These are phyloP conservation scores for Acanthacorydalis orientalis DNA, from an alignment of 2,888 invertebrate species.

Conservation along the genomic window DNA sequence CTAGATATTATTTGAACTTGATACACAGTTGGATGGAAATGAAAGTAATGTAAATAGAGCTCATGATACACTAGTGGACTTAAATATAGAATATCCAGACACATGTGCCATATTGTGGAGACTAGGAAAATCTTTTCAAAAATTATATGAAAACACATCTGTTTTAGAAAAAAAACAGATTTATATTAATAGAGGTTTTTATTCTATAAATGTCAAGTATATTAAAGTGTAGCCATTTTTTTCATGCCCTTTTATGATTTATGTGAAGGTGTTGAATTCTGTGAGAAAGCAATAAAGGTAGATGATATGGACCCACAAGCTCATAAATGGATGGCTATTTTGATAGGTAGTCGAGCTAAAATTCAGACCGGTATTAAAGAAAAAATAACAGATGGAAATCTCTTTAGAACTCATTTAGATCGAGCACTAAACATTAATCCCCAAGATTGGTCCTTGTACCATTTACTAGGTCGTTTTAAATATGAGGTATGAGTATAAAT, in stretches of 20 bases:
- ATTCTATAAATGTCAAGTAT: neutral
- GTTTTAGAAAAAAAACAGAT: slow-evolving; percentile 14
- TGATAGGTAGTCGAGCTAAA: slow-evolving; percentile 42
- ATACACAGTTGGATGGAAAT: slow-evolving; percentile 17
- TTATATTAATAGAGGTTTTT: slow-evolving; percentile 18
- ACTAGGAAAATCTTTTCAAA: slow-evolving; percentile 21
- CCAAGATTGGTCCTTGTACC: slow-evolving; percentile 41
- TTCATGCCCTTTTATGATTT: neutral
- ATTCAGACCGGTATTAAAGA: slow-evolving; percentile 37
- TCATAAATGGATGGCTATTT: slow-evolving; percentile 60
- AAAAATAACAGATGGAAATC: slow-evolving; percentile 43
- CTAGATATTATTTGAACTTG: slow-evolving; percentile 18
- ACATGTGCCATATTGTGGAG: slow-evolving; percentile 21
- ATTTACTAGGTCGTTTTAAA: slow-evolving; percentile 52
- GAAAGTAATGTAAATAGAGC: slow-evolving; percentile 13
- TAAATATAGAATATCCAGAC: slow-evolving; percentile 18
- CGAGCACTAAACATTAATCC: slow-evolving; percentile 42
- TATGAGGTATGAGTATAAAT: slow-evolving; percentile 25
- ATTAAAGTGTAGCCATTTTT: neutral
- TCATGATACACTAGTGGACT: slow-evolving; percentile 16
- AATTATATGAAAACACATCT: slow-evolving; percentile 13
- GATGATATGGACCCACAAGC: slow-evolving; percentile 34
- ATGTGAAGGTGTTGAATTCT: slow-evolving; percentile 34
- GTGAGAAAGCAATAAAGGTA: slow-evolving; percentile 33
- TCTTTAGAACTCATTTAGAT: slow-evolving; percentile 51